Evolutionary conservation across 2,797 vertebrate species (phyloP).

Genomic region (Fundulus diaphanus): DNA sequence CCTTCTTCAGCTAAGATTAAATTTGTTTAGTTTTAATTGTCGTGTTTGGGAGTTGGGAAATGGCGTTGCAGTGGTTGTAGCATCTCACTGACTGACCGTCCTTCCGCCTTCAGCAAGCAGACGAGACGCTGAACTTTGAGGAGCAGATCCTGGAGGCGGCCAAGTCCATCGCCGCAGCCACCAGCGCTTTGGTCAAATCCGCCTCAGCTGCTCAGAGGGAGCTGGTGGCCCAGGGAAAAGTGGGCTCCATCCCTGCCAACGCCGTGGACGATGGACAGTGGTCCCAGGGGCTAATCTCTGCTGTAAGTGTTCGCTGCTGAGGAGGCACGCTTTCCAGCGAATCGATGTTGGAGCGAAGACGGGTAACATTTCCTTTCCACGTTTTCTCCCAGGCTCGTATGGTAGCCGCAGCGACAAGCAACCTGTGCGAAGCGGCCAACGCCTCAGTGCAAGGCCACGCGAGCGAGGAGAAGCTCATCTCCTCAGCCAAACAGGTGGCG

Average conservation of each 20-base stretch:
- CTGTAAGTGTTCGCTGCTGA: constrained; percentile 79
- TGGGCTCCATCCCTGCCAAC: constrained; percentile 95
- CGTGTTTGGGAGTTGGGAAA: background rate
- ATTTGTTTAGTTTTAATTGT: background rate
- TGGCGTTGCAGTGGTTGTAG: background rate
- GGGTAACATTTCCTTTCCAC: background rate
- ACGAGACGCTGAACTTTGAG: constrained; percentile 97
- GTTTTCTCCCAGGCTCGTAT: constrained; percentile 88
- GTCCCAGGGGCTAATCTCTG: constrained; percentile 98
- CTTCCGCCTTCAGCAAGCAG: constrained; percentile 86
- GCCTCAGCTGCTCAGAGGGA: constrained; percentile 97
- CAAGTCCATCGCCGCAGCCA: constrained; percentile 97
- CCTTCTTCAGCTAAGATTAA: constrained; percentile 7
- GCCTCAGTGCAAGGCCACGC: constrained; percentile 96
- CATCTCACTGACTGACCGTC: constrained; percentile 29
- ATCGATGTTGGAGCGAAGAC: background rate
- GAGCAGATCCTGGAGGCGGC: constrained; percentile 98
- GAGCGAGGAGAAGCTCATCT: constrained; percentile 98
- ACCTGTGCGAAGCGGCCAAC: constrained; percentile 95
- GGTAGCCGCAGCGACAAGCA: constrained; percentile 98
- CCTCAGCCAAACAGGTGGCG: constrained; percentile 96
- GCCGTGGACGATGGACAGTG: constrained; percentile 97
- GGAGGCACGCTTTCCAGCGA: background rate
- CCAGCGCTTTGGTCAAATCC: constrained; percentile 96
- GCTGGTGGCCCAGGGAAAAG: constrained; percentile 98